phyloP scores from a whole-genome alignment of 2,888 invertebrate species.

The Fragum fragum region DNA sequence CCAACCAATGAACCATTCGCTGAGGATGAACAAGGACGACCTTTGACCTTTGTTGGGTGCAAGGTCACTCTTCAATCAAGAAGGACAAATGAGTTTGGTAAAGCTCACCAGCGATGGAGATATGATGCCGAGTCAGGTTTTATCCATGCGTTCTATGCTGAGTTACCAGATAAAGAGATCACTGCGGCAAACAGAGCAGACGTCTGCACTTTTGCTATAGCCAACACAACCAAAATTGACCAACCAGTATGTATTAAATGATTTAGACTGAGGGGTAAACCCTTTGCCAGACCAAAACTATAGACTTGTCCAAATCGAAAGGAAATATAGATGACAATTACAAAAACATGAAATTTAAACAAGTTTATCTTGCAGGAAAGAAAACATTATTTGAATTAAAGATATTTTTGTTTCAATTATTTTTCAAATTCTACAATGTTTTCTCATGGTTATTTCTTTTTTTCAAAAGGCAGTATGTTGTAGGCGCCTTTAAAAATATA shows the following conservation, averaged over 20 bases:
- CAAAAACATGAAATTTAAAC: too few species aligned
- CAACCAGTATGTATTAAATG: constrained; percentile 83
- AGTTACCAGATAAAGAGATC: constrained; percentile 85
- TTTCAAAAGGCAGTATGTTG: too few species aligned
- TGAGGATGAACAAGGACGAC: constrained; percentile 73
- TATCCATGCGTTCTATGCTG: constrained; percentile 84
- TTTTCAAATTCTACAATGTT: too few species aligned
- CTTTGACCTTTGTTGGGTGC: constrained; percentile 80
- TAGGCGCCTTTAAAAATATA: too few species aligned
- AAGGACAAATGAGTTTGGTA: constrained; percentile 82
- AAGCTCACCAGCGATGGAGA: constrained; percentile 86
- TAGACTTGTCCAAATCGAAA: too few species aligned
- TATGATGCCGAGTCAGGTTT: constrained; percentile 84
- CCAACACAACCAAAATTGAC: constrained; percentile 82
- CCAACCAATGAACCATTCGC: constrained; percentile 74
- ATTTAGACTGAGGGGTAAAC: too few species aligned
- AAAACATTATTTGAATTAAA: too few species aligned
- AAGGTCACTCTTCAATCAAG: constrained; percentile 82
- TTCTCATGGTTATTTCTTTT: too few species aligned
- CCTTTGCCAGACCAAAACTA: too few species aligned
- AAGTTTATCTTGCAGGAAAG: too few species aligned
- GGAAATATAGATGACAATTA: too few species aligned
- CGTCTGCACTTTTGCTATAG: constrained; percentile 85
- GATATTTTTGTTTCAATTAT: too few species aligned
- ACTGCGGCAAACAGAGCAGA: constrained; percentile 86